Evolutionary conservation across 2,888 invertebrate species (phyloP), one percentile per base, ranked within the genome.

Genomic region (Cataglyphis livida): DNA sequence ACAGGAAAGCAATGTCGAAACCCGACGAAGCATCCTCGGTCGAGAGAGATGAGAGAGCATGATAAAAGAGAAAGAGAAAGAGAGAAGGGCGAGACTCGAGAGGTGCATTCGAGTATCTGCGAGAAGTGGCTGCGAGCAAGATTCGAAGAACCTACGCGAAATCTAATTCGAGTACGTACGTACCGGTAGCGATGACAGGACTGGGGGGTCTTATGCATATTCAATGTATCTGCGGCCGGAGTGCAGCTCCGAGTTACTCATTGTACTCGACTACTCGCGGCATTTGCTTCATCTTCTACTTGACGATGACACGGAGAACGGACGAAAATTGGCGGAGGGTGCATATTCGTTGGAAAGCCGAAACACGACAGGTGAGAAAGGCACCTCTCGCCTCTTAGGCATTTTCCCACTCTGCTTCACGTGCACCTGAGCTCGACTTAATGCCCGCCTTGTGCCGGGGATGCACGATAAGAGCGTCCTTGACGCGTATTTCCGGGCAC

Each of bases 81-180:
- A 38, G 51, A 35, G 84, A 76, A 75, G 70, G 71, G 62, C 54
- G 62, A 51, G 76, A 74, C 84, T 87, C 62, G 89, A 87, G 89
- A 44, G 79, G 66, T 59, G 65, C 18, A 61, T 75, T 88, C 71
- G 87, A 92, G 92, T 91, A 89, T 86, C 85, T 89, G 51, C 51
- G 38, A 76, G 85, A 87, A 92, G 92, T 90, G 90, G 82, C 86
- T 81, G 87, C 88, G 86, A 90, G 89, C 90, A 90, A 89, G 88
- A 91, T 91, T 90, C 87, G 83, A 90, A 91, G 88, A 92, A 90
- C 89, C 88, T 90, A 88, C 89, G 90, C 90, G 91, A 90, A 93
- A 93, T 91, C 92, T 92, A 93, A 93, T 93, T 93, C 92, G 91
- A 93, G 92, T 91, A 92, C 90, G 88, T 89, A 91, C 85, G 90